Percentiles rank a stretch among this genome's conserved stretches.
Conservation (phyloP, 2,113 vertebrate species). For the Phaethornis superciliosus region DNA sequence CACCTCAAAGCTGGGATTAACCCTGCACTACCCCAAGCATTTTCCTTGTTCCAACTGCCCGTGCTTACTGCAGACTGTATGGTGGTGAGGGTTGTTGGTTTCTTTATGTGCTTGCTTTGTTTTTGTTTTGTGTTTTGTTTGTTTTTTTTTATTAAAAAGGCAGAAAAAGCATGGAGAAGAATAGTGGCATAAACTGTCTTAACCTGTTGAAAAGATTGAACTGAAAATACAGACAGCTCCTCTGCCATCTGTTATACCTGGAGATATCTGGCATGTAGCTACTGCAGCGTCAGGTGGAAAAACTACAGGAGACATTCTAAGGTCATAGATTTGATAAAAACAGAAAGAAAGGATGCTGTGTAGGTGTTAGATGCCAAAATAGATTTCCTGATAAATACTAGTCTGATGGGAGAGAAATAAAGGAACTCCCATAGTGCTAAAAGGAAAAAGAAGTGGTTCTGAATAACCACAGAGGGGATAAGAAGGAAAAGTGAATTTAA, state of each 20-base stretch:
- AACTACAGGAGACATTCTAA: conserved; percentile 64
- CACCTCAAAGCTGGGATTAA: background rate
- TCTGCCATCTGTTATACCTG: conserved; percentile 73
- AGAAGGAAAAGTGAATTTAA: background rate
- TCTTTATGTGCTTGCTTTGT: no score
- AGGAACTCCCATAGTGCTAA: background rate
- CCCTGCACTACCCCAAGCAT: background rate
- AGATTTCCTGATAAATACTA: background rate
- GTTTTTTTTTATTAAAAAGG: background rate
- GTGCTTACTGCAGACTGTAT: background rate
- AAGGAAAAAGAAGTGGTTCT: background rate
- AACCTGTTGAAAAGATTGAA: conserved; percentile 58
- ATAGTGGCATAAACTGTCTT: background rate
- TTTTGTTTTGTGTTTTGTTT: background rate
- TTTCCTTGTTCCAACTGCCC: background rate
- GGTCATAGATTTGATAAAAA: conserved; percentile 48
- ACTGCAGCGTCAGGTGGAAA: conserved; percentile 26
- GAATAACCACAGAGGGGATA: background rate
- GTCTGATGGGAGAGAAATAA: background rate
- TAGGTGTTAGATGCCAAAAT: conserved; percentile 15
- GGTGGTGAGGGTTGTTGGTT: background rate
- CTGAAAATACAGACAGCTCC: conserved; percentile 29
- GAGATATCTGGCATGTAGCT: conserved; percentile 45
- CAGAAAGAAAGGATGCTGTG: conserved; percentile 26
- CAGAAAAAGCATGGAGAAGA: background rate